These are phyloP conservation scores for Psittacula derbiana DNA, from an alignment of 2,797 vertebrate species.

Conservation along the genomic window DNA sequence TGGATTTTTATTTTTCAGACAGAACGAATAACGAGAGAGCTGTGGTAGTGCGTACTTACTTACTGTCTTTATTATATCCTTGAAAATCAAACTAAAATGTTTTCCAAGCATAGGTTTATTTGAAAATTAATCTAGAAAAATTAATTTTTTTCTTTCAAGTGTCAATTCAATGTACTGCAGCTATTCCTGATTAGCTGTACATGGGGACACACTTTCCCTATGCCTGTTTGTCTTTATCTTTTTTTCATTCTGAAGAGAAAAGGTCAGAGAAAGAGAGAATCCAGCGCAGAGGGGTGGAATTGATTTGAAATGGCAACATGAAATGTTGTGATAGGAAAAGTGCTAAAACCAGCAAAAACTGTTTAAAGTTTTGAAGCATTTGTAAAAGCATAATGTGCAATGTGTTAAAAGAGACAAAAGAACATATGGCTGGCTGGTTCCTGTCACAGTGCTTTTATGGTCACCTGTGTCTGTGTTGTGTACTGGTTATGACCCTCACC, in stretches of 20 bases:
- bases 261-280: slow-evolving; percentile 10
- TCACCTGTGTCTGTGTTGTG: not conserved
- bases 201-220: not conserved
- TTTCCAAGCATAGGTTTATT: not conserved
- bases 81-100: not conserved
- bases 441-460: not conserved
- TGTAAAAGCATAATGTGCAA: not conserved
- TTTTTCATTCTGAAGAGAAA: not conserved
- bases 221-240: not conserved
- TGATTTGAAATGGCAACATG: not conserved
- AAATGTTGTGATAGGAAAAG: not conserved
- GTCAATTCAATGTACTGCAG: not conserved
- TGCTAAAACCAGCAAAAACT: not conserved
- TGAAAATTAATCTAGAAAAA: slow-evolving; percentile 3
- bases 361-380: slow-evolving; percentile 1
- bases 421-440: not conserved
- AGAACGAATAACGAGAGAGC: not conserved
- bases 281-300: not conserved
- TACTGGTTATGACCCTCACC: not conserved
- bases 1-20: not conserved
- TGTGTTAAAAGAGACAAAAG: slow-evolving; percentile 31
- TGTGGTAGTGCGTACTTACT: not conserved
- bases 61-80: not conserved
- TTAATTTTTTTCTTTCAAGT: not conserved
- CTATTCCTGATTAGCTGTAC: not conserved